Evolutionary conservation across 1,140 invertebrate genomes (phyloP).

Genomic region (Nephotettix cincticeps): DNA sequence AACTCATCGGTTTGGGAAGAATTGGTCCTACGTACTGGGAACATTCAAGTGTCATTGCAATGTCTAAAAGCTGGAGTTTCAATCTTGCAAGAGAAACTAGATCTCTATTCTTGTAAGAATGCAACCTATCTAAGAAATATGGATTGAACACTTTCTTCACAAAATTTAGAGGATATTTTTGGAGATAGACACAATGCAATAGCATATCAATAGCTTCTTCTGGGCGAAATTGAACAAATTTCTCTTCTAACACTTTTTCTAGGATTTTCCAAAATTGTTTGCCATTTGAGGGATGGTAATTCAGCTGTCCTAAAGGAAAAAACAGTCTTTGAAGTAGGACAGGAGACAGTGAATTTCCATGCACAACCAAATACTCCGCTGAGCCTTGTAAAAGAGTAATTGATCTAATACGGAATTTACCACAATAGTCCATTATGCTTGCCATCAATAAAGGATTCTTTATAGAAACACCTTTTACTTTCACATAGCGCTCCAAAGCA

Average conservation of each 20-base stretch:
- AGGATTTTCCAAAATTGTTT: conserved; percentile 59
- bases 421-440: conserved; percentile 62
- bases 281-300: conserved; percentile 56
- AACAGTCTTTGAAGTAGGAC: conserved; percentile 59
- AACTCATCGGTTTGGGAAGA: conserved; percentile 53
- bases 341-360: conserved; percentile 52
- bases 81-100: conserved; percentile 44
- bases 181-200: conserved; percentile 63
- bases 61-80: conserved; percentile 63
- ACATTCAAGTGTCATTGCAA: conserved; percentile 63
- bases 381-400: conserved; percentile 57
- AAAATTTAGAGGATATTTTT: conserved; percentile 64
- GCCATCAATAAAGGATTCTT: conserved; percentile 57
- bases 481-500: conserved; percentile 62
- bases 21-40: conserved; percentile 58
- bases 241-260: conserved; percentile 56
- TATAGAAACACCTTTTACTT: conserved; percentile 46
- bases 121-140: conserved; percentile 61
- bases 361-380: conserved; percentile 57
- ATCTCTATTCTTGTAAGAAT: conserved; percentile 45
- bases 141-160: conserved; percentile 60
- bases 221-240: conserved; percentile 60
- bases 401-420: conserved; percentile 58
- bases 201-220: conserved; percentile 61
- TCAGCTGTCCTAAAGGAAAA: conserved; percentile 61